Percentiles rank a stretch among this genome's conserved stretches.
These are phyloP conservation scores for Diadema setosum DNA, from an alignment of 35 echinoderm and acorn worm species.

Conservation along the genomic window DNA sequence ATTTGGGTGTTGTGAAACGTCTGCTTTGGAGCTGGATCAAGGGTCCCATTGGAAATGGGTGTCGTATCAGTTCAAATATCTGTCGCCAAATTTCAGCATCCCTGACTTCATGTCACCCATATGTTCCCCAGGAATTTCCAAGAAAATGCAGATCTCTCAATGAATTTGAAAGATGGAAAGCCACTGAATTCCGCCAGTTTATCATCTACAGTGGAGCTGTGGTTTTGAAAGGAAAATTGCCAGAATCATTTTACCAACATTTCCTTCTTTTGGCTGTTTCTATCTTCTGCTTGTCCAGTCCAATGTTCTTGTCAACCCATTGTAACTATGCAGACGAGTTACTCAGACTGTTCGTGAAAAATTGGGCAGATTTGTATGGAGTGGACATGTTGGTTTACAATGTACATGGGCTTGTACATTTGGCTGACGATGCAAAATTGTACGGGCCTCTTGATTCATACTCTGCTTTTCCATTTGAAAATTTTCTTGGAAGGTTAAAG, in stretches of 20 bases:
- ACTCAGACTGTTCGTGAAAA: slow-evolving; percentile 21
- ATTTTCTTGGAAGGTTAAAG: background rate
- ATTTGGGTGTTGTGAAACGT: slow-evolving; percentile 42
- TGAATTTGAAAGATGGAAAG: slow-evolving; percentile 60
- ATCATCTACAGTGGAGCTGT: slow-evolving; percentile 63
- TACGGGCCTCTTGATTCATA: background rate
- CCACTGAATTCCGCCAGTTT: slow-evolving; percentile 60
- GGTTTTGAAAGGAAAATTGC: slow-evolving; percentile 32
- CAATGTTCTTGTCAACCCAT: slow-evolving; percentile 5
- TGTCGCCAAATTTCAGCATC: slow-evolving; percentile 22
- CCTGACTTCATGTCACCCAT: slow-evolving; percentile 12
- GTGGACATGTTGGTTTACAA: slow-evolving; percentile 25
- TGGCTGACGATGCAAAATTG: slow-evolving; percentile 11
- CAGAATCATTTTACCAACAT: slow-evolving; percentile 36
- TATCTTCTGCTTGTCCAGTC: slow-evolving; percentile 51
- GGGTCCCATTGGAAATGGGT: slow-evolving; percentile 42
- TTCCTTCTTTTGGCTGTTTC: slow-evolving; percentile 53
- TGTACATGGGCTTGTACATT: slow-evolving; percentile 45
- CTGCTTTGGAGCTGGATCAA: slow-evolving; percentile 51
- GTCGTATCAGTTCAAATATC: background rate
- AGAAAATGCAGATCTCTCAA: slow-evolving; percentile 36
- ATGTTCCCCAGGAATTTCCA: slow-evolving; percentile 62
- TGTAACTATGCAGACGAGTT: slow-evolving; percentile 43
- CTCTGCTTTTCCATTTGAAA: background rate
- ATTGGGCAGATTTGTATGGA: slow-evolving; percentile 37